Evolutionary conservation across 2,113 vertebrate species (phyloP), one percentile per base, ranked within the genome.

Genomic region (Blennius ocellaris): DNA sequence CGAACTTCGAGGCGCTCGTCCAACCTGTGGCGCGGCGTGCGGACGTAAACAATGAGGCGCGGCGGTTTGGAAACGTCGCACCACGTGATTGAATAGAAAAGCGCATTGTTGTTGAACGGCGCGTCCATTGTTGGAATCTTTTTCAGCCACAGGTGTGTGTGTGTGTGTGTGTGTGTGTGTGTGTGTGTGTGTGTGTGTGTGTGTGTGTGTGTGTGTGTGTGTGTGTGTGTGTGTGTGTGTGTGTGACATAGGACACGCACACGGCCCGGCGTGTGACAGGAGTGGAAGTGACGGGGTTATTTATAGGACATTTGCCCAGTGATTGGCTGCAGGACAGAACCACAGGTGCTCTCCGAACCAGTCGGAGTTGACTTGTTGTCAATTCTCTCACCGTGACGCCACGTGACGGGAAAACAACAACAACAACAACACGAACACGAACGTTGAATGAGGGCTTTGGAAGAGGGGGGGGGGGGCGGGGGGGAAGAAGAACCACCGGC

Each of bases 281-380:
- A 82, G 77, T 54, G 43, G 70, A 63, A 61, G 83, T 80, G 81
- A 86, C 85, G 74, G 79, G 66, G 70, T 87, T 91, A 90, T 92
- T 90, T 92, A 87, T 90, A 91, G 90, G 83, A 82, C 83, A 63
- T 90, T 84, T 90, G 85, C 85, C 85, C 89, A 82, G 91, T 89
- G 91, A 92, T 92, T 90, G 90, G 85, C 87, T 87, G 47, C 71
- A 79, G 72, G 81, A 89, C 80, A 84, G 83, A 30, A 86, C 72
- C 84, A 89, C 87, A 90, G 89, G 90, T 91, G 85, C 75, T 72
- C 74, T 78, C 55, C 65, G 78, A 85, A 85, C 45, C 77, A 84
- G 82, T 83, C 79, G 75, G 55, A 69, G 72, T 58, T 77, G 67
- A 85, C 76, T 74, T 84, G 77, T 81, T 9, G 73, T 81, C 21